A percentile compares a stretch with the other conserved stretches of the same genome.
Conservation (phyloP, 2,888 invertebrate genomes). For the Protula sp. region DNA sequence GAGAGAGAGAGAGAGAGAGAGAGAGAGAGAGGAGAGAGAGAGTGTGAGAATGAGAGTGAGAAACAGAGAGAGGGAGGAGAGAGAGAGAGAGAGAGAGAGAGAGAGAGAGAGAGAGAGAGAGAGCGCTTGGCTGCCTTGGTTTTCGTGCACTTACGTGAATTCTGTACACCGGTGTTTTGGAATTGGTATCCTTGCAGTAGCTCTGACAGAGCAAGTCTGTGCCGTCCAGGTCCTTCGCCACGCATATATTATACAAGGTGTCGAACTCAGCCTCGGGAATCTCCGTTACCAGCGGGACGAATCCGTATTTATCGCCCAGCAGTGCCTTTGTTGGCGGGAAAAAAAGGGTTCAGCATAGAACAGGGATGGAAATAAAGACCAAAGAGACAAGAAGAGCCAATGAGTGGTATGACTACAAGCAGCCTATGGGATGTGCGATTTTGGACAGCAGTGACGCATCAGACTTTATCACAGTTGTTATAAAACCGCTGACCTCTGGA, state of each 20-base stretch:
- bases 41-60: not conserved
- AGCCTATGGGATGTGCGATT: too few relatives aligned
- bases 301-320: conserved; percentile 15
- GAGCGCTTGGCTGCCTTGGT: not conserved
- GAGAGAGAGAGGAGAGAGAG: not conserved
- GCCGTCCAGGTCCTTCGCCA: not conserved
- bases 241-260: not conserved
- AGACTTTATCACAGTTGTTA: too few relatives aligned
- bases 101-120: not conserved
- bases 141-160: conserved; percentile 5
- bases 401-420: too few relatives aligned
- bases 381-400: too few relatives aligned
- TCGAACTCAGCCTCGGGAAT: conserved; percentile 3
- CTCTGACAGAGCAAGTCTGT: not conserved
- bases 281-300: not conserved
- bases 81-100: too few relatives aligned
- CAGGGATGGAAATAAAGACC: too few relatives aligned
- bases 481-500: too few relatives aligned
- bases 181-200: conserved; percentile 9
- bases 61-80: not conserved
- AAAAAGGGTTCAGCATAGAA: too few relatives aligned
- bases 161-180: not conserved
- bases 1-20: not conserved
- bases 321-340: conserved; percentile 5
- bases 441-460: too few relatives aligned